phyloP scores from a whole-genome alignment of 1,140 invertebrate species.

The Nephila pilipes region DNA sequence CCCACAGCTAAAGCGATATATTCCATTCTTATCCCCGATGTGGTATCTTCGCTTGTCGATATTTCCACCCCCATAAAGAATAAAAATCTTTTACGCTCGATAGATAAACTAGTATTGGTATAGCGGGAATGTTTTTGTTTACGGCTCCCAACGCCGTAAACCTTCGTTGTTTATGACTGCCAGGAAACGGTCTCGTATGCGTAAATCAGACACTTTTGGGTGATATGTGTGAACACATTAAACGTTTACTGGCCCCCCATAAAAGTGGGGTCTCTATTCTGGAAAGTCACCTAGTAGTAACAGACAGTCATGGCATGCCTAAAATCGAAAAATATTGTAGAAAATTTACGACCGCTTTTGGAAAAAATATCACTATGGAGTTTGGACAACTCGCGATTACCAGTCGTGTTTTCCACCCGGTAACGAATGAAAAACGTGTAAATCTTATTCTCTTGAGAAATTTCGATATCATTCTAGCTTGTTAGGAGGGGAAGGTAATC shows the following conservation, averaged over 20 bases:
- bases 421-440: too few species aligned
- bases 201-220: conserved; percentile 32
- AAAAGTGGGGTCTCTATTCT: conserved; percentile 2
- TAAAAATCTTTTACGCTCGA: conserved; percentile 27
- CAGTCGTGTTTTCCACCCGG: too few species aligned
- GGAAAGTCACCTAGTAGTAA: not conserved
- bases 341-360: too few species aligned
- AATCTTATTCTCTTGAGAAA: too few species aligned
- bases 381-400: too few species aligned
- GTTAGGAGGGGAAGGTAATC: too few species aligned
- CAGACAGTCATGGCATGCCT: not conserved
- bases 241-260: conserved; percentile 13
- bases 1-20: not conserved
- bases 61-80: conserved; percentile 20
- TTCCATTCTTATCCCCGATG: not conserved
- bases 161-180: conserved; percentile 9
- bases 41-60: conserved; percentile 14
- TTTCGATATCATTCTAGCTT: too few species aligned
- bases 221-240: conserved; percentile 22
- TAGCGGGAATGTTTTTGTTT: not conserved
- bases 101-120: conserved; percentile 27
- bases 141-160: not conserved
- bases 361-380: too few species aligned
- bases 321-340: not conserved
- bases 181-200: conserved; percentile 20